Evolutionary conservation across 2,797 vertebrate species (phyloP), one percentile per base, ranked within the genome.

Genomic region (Sebastolobus alascanus): DNA sequence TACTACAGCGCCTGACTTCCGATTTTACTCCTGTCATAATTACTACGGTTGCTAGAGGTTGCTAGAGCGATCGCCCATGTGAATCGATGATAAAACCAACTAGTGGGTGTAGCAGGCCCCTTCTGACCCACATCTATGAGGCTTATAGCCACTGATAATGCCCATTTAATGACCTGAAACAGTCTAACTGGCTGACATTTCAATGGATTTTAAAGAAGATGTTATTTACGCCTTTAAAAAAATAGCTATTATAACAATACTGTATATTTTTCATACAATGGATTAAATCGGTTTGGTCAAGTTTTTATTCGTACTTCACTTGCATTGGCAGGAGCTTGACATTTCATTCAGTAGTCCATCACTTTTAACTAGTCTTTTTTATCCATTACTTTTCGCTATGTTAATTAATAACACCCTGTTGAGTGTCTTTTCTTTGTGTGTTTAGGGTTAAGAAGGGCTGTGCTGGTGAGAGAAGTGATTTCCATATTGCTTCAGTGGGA

Each of bases 381-480:
- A 64, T 22, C n/a, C 35, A 43, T 27, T 43, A 46, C 27, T 3
- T 1, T 29, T 59, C 16, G 25, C 31, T 4, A 1, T 33, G 46
- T 54, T 54, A 8, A 54, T 52, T 37, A 52, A 11, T 50, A 56
- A 66, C n/a, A 35, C 11, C 66, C 1, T 33, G 20, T 33, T 2
- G 55, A 4, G 2, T 54, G 0, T 61, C 12, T 25, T 73, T 31
- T 80, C 6, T 61, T 27, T 86, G 4, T 81, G 2, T 76, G 4
- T 74, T 84, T 56, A 93, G 93, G 81, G 77, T 82, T 60, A 89
- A 87, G 69, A 79, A 71, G 55, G 27, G 29, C 54, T 56, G 73
- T 84, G 69, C 74, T 63, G 73, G 81, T 38, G 70, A 88, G 33
- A 85, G 29, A 78, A 80, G 80, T 54, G 58, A 71, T 68, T 58